These are phyloP conservation scores for Platysternon megacephalum DNA, from an alignment of 2,113 vertebrate species.

Conservation along the genomic window DNA sequence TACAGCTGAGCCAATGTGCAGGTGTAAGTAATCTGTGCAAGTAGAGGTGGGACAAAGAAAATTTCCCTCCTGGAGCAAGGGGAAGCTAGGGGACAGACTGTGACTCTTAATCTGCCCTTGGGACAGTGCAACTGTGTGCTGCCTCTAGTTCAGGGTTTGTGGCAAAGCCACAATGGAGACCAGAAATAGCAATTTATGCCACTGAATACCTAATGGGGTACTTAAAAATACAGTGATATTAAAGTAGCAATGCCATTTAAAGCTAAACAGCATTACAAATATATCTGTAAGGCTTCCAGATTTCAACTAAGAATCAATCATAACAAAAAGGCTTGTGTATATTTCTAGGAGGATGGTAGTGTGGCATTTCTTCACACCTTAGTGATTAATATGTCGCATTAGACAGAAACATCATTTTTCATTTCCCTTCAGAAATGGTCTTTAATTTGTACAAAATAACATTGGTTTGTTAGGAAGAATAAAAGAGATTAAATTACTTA, in stretches of 20 bases:
- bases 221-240: neutral
- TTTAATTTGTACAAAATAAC: slow-evolving; percentile 73
- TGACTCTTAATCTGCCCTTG: fast-evolving
- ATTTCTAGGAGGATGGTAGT: neutral
- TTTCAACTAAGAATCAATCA: slow-evolving; percentile 31
- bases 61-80: neutral
- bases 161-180: neutral
- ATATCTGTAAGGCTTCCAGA: neutral
- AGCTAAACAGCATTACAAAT: neutral
- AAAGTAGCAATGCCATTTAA: neutral
- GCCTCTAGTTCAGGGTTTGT: neutral
- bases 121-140: neutral
- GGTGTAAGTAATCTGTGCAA: neutral
- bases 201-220: neutral
- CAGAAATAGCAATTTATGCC: neutral
- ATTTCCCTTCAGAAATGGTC: slow-evolving; percentile 51
- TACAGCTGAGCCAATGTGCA: neutral
- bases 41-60: neutral
- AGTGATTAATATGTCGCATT: slow-evolving; percentile 38
- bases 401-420: slow-evolving; percentile 56
- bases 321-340: neutral
- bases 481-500: slow-evolving; percentile 32
- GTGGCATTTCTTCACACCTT: slow-evolving; percentile 13
- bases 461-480: slow-evolving; percentile 74
- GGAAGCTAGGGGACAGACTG: neutral